These are phyloP conservation scores for Peromyscus maniculatus DNA, from an alignment of 2,113 vertebrate species.

Conservation along the genomic window DNA sequence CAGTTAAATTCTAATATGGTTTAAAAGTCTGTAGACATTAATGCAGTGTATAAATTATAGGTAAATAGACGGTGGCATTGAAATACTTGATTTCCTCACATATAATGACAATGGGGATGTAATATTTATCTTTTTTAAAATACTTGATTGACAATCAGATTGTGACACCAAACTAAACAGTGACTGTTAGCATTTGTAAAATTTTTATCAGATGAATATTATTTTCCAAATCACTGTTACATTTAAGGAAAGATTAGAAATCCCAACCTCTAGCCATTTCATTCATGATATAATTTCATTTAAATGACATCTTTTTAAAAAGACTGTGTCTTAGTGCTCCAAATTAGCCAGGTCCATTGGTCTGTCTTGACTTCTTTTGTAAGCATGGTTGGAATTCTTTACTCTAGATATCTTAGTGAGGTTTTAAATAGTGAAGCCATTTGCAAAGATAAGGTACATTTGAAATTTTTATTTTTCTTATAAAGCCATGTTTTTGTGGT, in stretches of 20 bases:
- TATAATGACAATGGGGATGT: background rate
- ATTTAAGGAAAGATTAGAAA: slow-evolving; percentile 48
- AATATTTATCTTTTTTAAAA: slow-evolving; percentile 51
- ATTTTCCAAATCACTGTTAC: slow-evolving; percentile 49
- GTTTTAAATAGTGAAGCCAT: slow-evolving; percentile 55
- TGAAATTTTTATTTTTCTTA: slow-evolving; percentile 53
- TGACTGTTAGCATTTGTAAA: background rate
- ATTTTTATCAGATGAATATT: slow-evolving; percentile 41
- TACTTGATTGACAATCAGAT: background rate
- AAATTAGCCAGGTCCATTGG: slow-evolving; percentile 69
- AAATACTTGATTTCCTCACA: background rate
- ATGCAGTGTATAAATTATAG: background rate
- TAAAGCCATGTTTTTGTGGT: slow-evolving; percentile 76
- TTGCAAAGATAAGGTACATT: slow-evolving; percentile 67
- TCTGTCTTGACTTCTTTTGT: slow-evolving; percentile 68
- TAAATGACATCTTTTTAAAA: slow-evolving; percentile 39
- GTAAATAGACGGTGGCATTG: background rate
- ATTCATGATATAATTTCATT: background rate
- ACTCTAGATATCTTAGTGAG: slow-evolving; percentile 74
- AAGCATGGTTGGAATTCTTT: slow-evolving; percentile 77
- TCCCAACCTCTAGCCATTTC: background rate
- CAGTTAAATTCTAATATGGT: background rate
- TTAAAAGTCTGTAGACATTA: slow-evolving; percentile 8
- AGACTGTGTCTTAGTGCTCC: background rate
- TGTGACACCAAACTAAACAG: background rate